phyloP scores from a whole-genome alignment of 1,140 invertebrate genomes.

The Stenopsyche tienmushanensis region DNA sequence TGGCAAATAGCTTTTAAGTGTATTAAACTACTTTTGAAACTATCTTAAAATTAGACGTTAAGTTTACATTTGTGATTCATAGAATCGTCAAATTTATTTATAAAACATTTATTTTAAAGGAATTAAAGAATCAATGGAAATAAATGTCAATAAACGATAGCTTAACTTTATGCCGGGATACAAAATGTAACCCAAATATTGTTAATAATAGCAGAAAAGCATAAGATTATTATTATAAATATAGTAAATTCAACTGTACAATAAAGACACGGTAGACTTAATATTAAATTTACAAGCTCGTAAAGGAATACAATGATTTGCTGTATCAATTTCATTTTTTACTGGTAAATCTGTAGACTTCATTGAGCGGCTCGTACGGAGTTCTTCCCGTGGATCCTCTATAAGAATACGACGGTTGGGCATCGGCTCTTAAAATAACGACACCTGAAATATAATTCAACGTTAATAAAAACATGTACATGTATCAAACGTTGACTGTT shows the following conservation, averaged over 20 bases:
- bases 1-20: constrained; percentile 29
- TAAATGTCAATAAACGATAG: no score
- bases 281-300: no score
- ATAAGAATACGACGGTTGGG: constrained; percentile 63
- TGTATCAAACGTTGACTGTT: background rate
- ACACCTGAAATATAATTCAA: constrained; percentile 60
- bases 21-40: no score
- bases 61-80: constrained; percentile 1
- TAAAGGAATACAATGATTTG: no score
- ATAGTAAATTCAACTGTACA: background rate
- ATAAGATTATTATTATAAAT: background rate
- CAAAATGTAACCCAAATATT: background rate
- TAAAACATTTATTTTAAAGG: background rate
- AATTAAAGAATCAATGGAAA: background rate
- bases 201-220: background rate
- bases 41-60: constrained; percentile 21
- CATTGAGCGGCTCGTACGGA: constrained; percentile 62
- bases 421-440: constrained; percentile 79
- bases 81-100: background rate
- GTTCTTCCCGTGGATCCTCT: constrained; percentile 58
- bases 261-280: background rate
- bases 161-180: no score
- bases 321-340: constrained; percentile 32
- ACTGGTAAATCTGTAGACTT: constrained; percentile 51
- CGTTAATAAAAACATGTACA: constrained; percentile 1